Percentiles rank a stretch among this genome's conserved stretches.
Conservation (phyloP, 2,797 vertebrate genomes). For the Aldrovandia affinis region DNA sequence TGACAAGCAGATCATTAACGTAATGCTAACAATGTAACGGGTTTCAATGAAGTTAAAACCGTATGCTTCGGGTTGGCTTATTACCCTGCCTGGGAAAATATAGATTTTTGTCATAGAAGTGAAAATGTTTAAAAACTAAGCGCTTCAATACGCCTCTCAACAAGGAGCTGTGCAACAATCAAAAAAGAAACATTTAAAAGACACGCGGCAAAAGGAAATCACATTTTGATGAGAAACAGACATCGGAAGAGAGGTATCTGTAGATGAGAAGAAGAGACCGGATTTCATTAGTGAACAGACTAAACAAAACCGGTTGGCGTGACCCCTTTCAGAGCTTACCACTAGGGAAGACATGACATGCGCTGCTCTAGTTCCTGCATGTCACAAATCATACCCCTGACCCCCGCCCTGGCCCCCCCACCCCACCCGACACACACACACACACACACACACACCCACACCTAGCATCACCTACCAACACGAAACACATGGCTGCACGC, state of each 20-base stretch:
- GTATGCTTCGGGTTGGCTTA: background rate
- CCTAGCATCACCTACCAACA: constrained; percentile 55
- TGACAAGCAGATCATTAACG: background rate
- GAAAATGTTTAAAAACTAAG: background rate
- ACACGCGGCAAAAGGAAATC: background rate
- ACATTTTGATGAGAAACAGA: constrained; percentile 29
- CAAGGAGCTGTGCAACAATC: background rate
- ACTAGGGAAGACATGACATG: constrained; percentile 22
- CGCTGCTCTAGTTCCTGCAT: constrained; percentile 21
- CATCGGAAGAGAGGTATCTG: constrained; percentile 4
- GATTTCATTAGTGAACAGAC: constrained; percentile 28
- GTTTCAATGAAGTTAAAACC: background rate
- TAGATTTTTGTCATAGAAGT: background rate
- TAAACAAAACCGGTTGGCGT: constrained; percentile 21
- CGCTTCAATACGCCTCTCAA: background rate
- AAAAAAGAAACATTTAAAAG: background rate
- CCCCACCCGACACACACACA: background rate
- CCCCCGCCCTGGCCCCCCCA: no score
- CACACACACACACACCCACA: no score
- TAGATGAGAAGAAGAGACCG: background rate
- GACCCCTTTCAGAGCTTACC: background rate
- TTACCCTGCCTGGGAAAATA: background rate
- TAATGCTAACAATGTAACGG: background rate
- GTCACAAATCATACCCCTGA: constrained; percentile 22
- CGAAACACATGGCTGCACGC: constrained; percentile 41